phyloP scores from a whole-genome alignment of 2,113 vertebrate genomes.

The Dromiciops gliroides region DNA sequence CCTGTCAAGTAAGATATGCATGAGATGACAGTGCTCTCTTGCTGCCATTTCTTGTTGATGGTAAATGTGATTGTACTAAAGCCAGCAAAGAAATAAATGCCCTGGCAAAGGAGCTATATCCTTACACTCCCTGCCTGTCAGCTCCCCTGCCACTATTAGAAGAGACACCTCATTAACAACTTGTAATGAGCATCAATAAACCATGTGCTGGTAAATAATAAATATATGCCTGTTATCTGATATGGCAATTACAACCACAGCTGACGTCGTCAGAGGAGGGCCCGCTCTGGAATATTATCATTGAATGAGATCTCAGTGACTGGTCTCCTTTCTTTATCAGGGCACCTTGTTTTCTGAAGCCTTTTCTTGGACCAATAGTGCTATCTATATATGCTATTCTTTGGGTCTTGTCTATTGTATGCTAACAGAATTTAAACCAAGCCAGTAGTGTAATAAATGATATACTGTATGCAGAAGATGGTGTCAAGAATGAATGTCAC shows the following conservation, averaged over 20 bases:
- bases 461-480: neutral
- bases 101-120: conserved; percentile 56
- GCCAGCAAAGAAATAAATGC: conserved; percentile 55
- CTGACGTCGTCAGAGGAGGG: conserved; percentile 34
- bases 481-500: neutral
- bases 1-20: accelerated
- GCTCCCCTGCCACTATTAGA: conserved; percentile 53
- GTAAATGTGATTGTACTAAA: conserved; percentile 38
- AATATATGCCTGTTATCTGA: conserved; percentile 69
- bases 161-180: conserved; percentile 71
- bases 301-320: conserved; percentile 35
- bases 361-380: accelerated
- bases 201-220: conserved; percentile 74
- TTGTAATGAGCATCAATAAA: conserved; percentile 76
- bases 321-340: conserved; percentile 32
- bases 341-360: neutral
- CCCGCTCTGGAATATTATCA: conserved; percentile 62
- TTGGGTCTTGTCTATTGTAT: neutral
- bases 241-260: conserved; percentile 65
- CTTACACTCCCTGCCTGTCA: conserved; percentile 56
- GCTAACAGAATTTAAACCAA: neutral
- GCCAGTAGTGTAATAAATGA: neutral
- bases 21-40: neutral
- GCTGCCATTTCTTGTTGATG: conserved; percentile 3
- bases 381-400: neutral